A percentile compares a stretch with the other conserved stretches of the same genome.
phyloP scores from a whole-genome alignment of 2,797 vertebrate species.

The Crenichthys baileyi region DNA sequence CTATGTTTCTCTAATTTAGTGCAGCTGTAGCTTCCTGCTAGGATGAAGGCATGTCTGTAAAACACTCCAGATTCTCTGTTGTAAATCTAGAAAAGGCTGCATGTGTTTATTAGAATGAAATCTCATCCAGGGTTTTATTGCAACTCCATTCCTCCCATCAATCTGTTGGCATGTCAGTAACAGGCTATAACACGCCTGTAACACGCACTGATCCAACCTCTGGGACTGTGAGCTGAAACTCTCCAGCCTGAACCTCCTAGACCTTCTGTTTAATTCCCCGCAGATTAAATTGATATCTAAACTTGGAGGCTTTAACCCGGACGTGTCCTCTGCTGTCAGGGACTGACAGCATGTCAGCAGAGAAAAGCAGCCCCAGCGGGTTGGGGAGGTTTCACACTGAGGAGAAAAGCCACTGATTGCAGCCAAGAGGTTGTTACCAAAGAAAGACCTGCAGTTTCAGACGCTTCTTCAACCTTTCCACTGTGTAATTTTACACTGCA shows the following conservation, averaged over 20 bases:
- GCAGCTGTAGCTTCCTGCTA: no score
- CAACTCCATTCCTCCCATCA: not conserved
- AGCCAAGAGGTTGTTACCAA: no score
- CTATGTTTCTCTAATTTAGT: no score
- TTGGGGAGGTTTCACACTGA: not conserved
- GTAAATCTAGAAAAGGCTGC: no score
- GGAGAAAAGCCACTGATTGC: no score
- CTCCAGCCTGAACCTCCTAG: not conserved
- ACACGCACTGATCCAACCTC: not conserved
- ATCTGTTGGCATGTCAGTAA: not conserved
- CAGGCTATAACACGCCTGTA: not conserved
- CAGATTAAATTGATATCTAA: constrained; percentile 55
- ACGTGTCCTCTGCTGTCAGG: constrained; percentile 14
- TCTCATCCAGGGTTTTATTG: no score
- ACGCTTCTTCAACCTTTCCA: no score
- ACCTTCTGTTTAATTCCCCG: constrained; percentile 34
- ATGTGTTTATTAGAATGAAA: no score
- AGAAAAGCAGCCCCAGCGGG: not conserved
- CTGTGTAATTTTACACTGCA: no score
- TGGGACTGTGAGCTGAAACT: constrained; percentile 2
- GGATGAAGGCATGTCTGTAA: no score
- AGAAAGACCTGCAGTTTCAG: no score
- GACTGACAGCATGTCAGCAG: not conserved
- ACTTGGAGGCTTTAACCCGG: constrained; percentile 41
- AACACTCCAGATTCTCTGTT: no score